Evolutionary conservation across 2,888 invertebrate genomes (phyloP), one percentile per base, ranked within the genome.

Genomic region (Lasioglossum zephyrum): DNA sequence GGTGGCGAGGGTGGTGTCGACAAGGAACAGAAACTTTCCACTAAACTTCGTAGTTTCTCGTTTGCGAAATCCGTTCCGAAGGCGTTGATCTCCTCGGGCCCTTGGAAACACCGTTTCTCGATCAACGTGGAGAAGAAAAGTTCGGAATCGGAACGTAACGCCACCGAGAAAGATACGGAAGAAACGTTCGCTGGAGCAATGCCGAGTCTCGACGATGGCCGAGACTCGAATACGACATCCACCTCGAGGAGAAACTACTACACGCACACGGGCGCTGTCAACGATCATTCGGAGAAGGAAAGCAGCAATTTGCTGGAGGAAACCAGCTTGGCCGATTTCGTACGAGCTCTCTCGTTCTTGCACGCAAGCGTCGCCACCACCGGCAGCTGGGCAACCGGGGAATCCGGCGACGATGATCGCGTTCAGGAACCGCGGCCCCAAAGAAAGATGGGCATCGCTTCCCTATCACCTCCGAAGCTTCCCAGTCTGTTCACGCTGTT

Each of bases 321-420:
- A 91, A 98, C 98, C 0, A 97, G 98, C 39, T 96, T 98, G 22
- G 98, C 98, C 1, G 98, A 98, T 95, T 96, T 98, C 79, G 96
- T 98, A 44, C 96, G 98, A 81, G 98, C 98, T 0, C 95, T 98
- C 74, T 97, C 97, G 73, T 96, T 97, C n/a, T 95, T 98, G 47
- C 96, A 96, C 88, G 95, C 96, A 0, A 95, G 95, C 75, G 96
- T 96, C 0, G 95, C 94, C 47, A 93, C 94, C 0, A 92, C 26
- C 41, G 91, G 9, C 9, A 80, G 49, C 16, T 73, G 77, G 81
- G 63, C 47, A 6, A 73, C 73, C 0, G 36, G 31, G 0, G 44
- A 26, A 0, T 66, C 73, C n/a, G 11, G n/a, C n/a, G 0, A 60
- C 39, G 78, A 81, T 5, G 47, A 78, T 41, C 57, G 47, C 0